Evolutionary conservation across 2,113 vertebrate species (phyloP).

Genomic region (Brachyhypopomus gauderio): DNA sequence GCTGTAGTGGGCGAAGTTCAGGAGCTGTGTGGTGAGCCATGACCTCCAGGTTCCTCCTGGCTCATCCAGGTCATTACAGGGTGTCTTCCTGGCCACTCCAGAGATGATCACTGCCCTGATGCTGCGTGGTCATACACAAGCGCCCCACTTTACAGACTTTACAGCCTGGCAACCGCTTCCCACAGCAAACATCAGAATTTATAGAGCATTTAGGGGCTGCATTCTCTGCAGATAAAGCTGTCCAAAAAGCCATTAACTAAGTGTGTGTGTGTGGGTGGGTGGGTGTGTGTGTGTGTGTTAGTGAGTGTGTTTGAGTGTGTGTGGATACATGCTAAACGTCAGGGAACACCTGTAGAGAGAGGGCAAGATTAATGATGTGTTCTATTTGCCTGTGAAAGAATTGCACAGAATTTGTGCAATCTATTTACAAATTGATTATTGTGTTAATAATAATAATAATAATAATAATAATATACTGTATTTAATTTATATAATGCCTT

Average conservation of each 20-base stretch:
- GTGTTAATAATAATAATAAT: no score
- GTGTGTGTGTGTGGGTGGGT: no score
- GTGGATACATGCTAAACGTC: neutral
- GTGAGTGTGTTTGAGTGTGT: neutral
- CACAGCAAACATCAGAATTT: neutral
- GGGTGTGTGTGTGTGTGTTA: neutral
- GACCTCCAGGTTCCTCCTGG: neutral
- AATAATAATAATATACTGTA: no score
- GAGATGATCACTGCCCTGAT: neutral
- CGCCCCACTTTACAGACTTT: neutral
- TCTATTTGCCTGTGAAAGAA: no score
- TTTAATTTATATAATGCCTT: no score
- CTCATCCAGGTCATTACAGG: neutral
- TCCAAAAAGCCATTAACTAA: neutral
- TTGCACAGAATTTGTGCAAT: no score
- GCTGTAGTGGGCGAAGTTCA: no score
- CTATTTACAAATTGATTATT: no score
- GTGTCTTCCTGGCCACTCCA: neutral
- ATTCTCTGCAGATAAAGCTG: slow-evolving; percentile 24
- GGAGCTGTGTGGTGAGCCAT: neutral
- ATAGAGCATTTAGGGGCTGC: slow-evolving; percentile 20
- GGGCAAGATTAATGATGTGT: no score
- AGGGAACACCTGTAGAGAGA: no score
- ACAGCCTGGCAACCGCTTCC: neutral
- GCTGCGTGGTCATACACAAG: neutral